Evolutionary conservation across 2,888 invertebrate species (phyloP), one percentile per base, ranked within the genome.

Genomic region (Lepetodrilus schrolli): DNA sequence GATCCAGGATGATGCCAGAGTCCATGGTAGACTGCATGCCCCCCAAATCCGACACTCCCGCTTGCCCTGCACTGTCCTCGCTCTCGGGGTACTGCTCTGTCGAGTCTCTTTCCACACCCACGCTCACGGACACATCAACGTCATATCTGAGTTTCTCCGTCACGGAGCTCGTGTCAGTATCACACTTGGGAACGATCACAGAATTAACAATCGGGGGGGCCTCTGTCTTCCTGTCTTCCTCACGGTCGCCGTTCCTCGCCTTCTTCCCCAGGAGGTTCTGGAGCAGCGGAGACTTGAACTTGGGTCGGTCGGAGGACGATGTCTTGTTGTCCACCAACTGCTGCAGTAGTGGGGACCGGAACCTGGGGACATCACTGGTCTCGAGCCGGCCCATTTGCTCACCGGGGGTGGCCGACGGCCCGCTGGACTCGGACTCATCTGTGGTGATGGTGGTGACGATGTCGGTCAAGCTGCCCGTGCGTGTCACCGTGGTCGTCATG

Each of bases 291-390:
- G 88, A 88, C 70, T 88, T 88, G 75, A 88, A 88, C 77, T 86
- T 85, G 20, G 86, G 84, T 21, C 82, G 78, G 23, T 80, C 83
- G n/a, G 81, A 76, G 8, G 80, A 78, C 4, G 79, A 76, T 2
- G 76, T 66, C 65, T 84, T 83, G 50, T 79, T 83, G 66, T 86
- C 85, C 58, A 85, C 84, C 43, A 88, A 81, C 76, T 87, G 86
- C 75, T 87, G 86, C 51, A 88, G 80, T 1, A 88, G 78, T 20
- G 89, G 88, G 26, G 89, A 88, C 72, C 82, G 86, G 82, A 88
- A 89, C 74, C 83, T 86, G 23, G 86, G 80, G 34, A 78, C 72
- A 34, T 79, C 80, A 10, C 48, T 48, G 26, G 26, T 66, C 20
- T 37, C 34, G 30, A 23, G 43, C 21, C 48, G 34, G 43, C 37